Percentiles rank a stretch among this genome's conserved stretches.
phyloP scores from a whole-genome alignment of 1,140 invertebrate genomes.

The Anastrepha obliqua region DNA sequence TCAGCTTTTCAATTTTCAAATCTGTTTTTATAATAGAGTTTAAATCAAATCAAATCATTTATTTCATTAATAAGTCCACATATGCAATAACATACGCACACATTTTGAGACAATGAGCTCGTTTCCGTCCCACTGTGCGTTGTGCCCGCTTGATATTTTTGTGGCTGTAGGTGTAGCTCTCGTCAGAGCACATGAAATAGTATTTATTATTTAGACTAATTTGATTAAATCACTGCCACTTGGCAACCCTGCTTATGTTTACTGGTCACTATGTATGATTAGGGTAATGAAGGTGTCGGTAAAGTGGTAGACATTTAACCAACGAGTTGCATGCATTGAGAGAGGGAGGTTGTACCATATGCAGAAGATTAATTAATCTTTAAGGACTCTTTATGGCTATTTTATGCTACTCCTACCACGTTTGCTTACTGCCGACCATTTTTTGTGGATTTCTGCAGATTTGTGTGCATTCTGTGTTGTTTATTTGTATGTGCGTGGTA shows the following conservation, averaged over 20 bases:
- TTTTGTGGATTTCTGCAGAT: neutral
- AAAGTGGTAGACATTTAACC: slow-evolving; percentile 40
- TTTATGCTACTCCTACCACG: slow-evolving; percentile 21
- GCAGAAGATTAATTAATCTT: slow-evolving; percentile 74
- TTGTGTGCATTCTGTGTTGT: no score
- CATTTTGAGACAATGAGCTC: no score
- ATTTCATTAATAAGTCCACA: no score
- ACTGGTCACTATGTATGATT: slow-evolving; percentile 7
- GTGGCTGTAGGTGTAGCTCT: no score
- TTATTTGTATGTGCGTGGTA: neutral
- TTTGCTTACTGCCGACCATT: neutral
- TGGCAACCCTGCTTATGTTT: neutral
- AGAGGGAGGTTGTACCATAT: slow-evolving; percentile 60
- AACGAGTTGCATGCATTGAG: neutral
- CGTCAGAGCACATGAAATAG: no score
- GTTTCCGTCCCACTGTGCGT: no score
- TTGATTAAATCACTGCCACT: neutral
- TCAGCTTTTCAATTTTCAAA: no score
- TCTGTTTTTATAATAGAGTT: no score
- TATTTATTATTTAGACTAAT: no score
- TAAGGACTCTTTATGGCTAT: slow-evolving; percentile 64
- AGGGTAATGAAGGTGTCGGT: slow-evolving; percentile 40
- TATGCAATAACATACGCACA: no score
- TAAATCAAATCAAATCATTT: no score
- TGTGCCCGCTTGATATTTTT: no score